Conservation (phyloP, 2,888 invertebrate species). For the Hedychridium roseum region DNA sequence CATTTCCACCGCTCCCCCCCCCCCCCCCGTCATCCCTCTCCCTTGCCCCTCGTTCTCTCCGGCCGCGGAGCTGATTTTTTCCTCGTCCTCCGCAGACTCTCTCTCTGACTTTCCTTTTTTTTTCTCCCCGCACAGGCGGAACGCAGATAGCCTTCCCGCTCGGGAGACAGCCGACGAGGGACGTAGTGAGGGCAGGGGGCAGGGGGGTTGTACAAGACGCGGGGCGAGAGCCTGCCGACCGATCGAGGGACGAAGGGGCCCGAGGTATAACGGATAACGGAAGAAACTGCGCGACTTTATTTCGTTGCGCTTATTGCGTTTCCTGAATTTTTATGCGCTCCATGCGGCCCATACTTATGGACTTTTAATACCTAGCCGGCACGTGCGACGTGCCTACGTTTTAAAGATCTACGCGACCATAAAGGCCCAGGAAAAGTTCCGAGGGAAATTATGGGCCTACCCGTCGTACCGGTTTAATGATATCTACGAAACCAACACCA, state of each 20-base stretch:
- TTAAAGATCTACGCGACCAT: slow-evolving; percentile 30
- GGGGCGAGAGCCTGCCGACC: too few relatives aligned
- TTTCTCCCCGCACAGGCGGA: slow-evolving; percentile 13
- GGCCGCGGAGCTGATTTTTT: slow-evolving; percentile 49
- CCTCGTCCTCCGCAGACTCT: slow-evolving; percentile 1
- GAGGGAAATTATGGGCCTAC: too few relatives aligned
- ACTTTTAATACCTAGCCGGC: slow-evolving; percentile 41
- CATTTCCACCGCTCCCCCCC: slow-evolving; percentile 30
- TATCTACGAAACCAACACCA: too few relatives aligned
- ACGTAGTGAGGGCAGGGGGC: too few relatives aligned
- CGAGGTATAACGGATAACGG: slow-evolving; percentile 43
- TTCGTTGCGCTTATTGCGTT: slow-evolving; percentile 56
- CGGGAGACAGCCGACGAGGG: too few relatives aligned
- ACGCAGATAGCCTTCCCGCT: slow-evolving; percentile 7
- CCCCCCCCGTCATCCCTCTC: slow-evolving; percentile 4
- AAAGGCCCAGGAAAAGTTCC: too few relatives aligned
- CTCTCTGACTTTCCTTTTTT: slow-evolving; percentile 1
- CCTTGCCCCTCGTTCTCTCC: slow-evolving; percentile 47
- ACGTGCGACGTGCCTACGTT: slow-evolving; percentile 35
- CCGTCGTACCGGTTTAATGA: too few relatives aligned
- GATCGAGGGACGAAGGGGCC: slow-evolving; percentile 13
- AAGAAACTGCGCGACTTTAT: slow-evolving; percentile 53
- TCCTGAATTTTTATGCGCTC: slow-evolving; percentile 49
- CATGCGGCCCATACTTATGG: slow-evolving; percentile 39
- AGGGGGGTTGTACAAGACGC: too few relatives aligned